Percentiles rank a stretch among this genome's conserved stretches.
Evolutionary conservation across 2,888 invertebrate genomes (phyloP).

Genomic region (Bruchidius siliquastri): DNA sequence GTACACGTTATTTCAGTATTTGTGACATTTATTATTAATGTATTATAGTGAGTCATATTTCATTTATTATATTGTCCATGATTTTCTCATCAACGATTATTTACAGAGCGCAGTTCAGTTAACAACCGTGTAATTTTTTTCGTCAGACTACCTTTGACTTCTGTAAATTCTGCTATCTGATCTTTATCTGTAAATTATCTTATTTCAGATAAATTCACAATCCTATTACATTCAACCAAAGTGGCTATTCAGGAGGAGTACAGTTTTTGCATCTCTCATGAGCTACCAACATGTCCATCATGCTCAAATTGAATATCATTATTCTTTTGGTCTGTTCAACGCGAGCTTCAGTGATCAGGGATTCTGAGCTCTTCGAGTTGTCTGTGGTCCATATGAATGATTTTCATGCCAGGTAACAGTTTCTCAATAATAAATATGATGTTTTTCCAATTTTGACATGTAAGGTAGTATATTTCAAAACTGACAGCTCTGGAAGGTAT

Average conservation of each 20-base stretch:
- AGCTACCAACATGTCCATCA: background rate
- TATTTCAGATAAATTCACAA: background rate
- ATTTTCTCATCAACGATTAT: too few species aligned
- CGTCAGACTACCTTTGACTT: too few species aligned
- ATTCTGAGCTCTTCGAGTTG: constrained; percentile 43
- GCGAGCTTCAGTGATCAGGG: background rate
- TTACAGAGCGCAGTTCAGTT: too few species aligned
- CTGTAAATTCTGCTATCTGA: background rate
- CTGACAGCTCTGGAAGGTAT: too few species aligned
- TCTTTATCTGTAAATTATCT: background rate
- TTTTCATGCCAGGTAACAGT: constrained; percentile 54
- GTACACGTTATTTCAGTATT: too few species aligned
- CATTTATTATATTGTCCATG: too few species aligned
- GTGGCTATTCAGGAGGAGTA: background rate
- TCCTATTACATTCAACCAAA: background rate
- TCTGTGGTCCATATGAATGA: constrained; percentile 57
- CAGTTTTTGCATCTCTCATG: background rate
- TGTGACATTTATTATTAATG: too few species aligned
- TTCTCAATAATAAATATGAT: background rate
- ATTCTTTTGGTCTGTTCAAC: background rate
- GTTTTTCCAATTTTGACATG: too few species aligned
- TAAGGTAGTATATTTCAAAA: too few species aligned
- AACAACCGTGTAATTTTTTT: too few species aligned
- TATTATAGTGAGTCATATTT: too few species aligned
- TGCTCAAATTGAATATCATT: background rate